Conservation (phyloP, 2,888 invertebrate species). For the Bruchidius siliquastri region DNA sequence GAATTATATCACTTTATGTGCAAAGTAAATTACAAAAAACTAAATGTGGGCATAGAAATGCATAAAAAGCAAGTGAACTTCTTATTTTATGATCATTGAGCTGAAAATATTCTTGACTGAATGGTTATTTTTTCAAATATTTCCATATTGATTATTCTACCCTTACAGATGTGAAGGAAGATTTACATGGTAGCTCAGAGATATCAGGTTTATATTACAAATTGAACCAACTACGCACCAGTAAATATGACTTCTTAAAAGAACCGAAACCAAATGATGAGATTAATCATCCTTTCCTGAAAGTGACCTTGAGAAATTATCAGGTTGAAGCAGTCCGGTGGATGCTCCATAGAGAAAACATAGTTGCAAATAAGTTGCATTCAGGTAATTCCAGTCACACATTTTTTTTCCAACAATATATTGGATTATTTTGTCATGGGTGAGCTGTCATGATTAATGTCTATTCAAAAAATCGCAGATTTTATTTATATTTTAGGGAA, state of each 20-base stretch:
- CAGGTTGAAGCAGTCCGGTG: constrained; percentile 63
- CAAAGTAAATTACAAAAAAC: too few relatives aligned
- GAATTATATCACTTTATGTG: too few relatives aligned
- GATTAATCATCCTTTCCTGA: constrained; percentile 46
- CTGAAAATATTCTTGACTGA: too few relatives aligned
- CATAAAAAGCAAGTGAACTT: too few relatives aligned
- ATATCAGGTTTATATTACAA: constrained; percentile 16
- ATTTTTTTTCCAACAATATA: too few relatives aligned
- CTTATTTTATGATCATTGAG: too few relatives aligned
- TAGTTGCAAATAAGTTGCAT: background rate
- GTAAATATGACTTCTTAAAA: background rate
- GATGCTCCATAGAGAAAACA: constrained; percentile 60
- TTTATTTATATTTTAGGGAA: constrained; percentile 20
- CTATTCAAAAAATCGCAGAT: background rate
- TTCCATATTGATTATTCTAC: background rate
- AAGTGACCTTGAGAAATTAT: constrained; percentile 58
- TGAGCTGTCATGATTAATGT: too few relatives aligned
- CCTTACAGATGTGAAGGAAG: constrained; percentile 3
- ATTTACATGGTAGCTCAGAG: constrained; percentile 15
- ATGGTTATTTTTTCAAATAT: background rate
- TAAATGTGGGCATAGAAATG: too few relatives aligned
- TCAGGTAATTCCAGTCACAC: background rate
- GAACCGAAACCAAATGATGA: constrained; percentile 5
- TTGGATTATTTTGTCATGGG: too few relatives aligned
- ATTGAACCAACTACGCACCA: constrained; percentile 6